Evolutionary conservation across 2,113 vertebrate species (phyloP), one percentile per base, ranked within the genome.

Genomic region (Probosciger aterrimus): DNA sequence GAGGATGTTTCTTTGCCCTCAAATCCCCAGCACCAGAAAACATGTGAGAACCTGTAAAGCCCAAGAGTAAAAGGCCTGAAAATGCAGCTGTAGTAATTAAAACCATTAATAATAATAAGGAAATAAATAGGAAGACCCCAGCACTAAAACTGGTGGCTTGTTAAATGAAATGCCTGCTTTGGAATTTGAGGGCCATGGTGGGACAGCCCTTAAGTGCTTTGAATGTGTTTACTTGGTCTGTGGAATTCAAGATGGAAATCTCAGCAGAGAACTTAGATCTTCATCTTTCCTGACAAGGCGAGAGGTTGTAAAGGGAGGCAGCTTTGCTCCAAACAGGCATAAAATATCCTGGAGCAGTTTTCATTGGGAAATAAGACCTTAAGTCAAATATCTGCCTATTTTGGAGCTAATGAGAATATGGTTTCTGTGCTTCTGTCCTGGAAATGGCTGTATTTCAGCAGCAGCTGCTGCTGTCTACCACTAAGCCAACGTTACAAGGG

Each of bases 341-440:
- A 50, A 92, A 90, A 63, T 50, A 59, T 6, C 43, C 46, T 2
- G 1, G 35, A 64, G 39, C 14, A 19, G 23, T 47, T 95, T 92
- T 63, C 24, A 6, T 35, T 78, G 69, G 39, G 53, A 86, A 55
- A 81, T 4, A 33, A 62, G n/a, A 63, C 20, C 7, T 84, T 1
- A 33, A 78, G 55, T 63, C 59, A 74, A 88, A 83, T 59, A 5
- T 31, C 9, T 77, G 62, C 41, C 68, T 16, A 0, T 47, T 80
- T 86, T 33, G 55, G 76, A 90, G 68, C 5, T 64, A 18, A 28
- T 35, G 35, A 76, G 70, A n/a, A 92, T 73, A 90, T 41, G 30
- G 16, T 89, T 90, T 87, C 87, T 73, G 78, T 88, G 75, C 88
- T 97, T 95, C 96, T 75, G 1, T 57, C 43, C 75, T 90, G 76